A percentile compares a stretch with the other conserved stretches of the same genome.
Conservation (phyloP, 2,888 invertebrate genomes). For the Galerucella nymphaeae region DNA sequence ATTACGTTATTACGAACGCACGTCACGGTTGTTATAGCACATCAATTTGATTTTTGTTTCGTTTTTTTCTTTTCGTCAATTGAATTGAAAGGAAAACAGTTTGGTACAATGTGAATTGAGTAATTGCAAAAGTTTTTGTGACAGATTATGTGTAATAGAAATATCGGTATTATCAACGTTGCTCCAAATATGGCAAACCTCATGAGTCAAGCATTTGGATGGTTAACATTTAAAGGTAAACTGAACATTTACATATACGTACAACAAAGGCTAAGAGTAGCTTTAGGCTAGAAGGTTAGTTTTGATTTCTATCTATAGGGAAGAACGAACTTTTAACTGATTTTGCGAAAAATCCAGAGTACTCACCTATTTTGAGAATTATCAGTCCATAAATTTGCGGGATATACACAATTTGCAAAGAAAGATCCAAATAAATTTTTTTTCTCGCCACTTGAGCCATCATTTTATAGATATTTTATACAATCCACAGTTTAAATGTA, state of each 20-base stretch:
- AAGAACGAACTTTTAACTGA: too few species aligned
- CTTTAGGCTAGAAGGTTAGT: too few species aligned
- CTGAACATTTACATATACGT: background rate
- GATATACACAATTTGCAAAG: too few species aligned
- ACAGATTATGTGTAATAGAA: background rate
- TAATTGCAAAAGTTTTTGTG: background rate
- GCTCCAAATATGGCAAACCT: background rate
- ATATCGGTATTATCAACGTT: background rate
- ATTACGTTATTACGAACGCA: background rate
- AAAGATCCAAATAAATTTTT: too few species aligned
- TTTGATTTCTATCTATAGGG: too few species aligned
- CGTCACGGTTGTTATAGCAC: conserved; percentile 2
- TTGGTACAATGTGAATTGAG: background rate
- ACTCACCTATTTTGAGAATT: too few species aligned
- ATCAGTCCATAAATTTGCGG: too few species aligned
- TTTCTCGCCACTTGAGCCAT: too few species aligned
- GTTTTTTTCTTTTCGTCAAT: background rate
- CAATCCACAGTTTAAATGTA: too few species aligned
- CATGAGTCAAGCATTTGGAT: background rate
- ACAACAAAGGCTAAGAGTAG: too few species aligned
- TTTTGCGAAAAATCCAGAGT: too few species aligned
- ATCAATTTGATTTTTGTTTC: background rate
- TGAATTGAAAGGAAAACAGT: background rate
- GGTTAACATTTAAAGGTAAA: background rate
- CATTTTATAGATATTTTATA: too few species aligned